Evolutionary conservation across 2,888 invertebrate genomes (phyloP), one percentile per base, ranked within the genome.

Genomic region (Drosophila ochracea): DNA sequence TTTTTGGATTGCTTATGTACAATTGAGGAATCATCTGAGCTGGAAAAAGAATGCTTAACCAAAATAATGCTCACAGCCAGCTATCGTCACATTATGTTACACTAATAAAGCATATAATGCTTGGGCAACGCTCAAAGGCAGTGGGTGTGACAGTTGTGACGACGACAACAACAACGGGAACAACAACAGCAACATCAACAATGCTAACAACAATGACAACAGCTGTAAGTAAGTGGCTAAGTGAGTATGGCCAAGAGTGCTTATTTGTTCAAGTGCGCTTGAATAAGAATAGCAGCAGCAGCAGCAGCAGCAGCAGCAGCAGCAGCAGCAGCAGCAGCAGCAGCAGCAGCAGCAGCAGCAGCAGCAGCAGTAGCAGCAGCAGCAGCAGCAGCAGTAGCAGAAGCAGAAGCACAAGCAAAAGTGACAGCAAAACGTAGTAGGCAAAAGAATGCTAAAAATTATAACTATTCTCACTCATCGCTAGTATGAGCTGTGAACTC

Each of bases 181-280:
- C 10, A 33, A 16, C 54, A 55, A 16, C 55, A 37, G 30, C 60
- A 37, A 52, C 64, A 66, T 37, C 72, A 69, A 72, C 68, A 76
- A 68, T 68, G 68, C 57, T 60, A 67, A 68, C 79, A 81, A 81
- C 81, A 73, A 81, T 77, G 74, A 66, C 79, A 81, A 73, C 78
- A 77, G 79, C 79, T 77, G 79, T 79, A 81, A 81, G 76, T 75
- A 76, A 82, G 80, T 80, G 82, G 75, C 70, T 78, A 78, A 78
- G 84, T 80, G 84, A 83, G 80, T 84, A 76, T 74, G 84, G 74
- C 80, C 78, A 83, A 77, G 84, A 83, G 76, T 81, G 81, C 81
- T 77, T 81, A 81, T 79, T 83, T 85, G 76, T 74, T 81, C 79
- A 81, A 84, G 85, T 81, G 76, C 72, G 76, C 84, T 84, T 84